phyloP scores from a whole-genome alignment of 2,797 vertebrate species.

The Tokudaia tokunoshimensis region DNA sequence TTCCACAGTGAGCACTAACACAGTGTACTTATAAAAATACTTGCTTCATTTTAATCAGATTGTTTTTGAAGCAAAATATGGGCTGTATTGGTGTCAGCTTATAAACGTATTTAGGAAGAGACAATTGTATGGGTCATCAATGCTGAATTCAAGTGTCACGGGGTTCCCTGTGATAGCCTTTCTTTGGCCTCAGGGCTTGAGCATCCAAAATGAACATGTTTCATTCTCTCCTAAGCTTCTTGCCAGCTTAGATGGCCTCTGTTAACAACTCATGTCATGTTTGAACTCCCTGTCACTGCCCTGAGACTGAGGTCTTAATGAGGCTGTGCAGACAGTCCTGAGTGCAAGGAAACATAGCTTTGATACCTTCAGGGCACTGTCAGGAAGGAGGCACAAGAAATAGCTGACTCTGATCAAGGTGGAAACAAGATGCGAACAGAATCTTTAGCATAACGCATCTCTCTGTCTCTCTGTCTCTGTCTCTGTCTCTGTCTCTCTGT shows the following conservation, averaged over 20 bases:
- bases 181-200: background rate
- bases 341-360: background rate
- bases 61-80: background rate
- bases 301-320: background rate
- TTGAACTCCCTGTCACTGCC: background rate
- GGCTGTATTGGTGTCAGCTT: background rate
- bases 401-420: background rate
- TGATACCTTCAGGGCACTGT: background rate
- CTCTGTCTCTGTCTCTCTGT: background rate
- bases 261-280: background rate
- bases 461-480: background rate
- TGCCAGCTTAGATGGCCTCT: background rate
- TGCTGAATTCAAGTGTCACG: background rate
- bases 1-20: background rate
- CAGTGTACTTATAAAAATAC: no score
- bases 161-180: background rate
- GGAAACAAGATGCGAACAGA: background rate
- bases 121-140: background rate
- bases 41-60: conserved; percentile 20
- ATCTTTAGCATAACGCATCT: background rate
- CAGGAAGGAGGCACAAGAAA: background rate
- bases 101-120: background rate
- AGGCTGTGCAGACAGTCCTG: accelerated
- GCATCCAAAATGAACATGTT: background rate
- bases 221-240: background rate